phyloP scores from a whole-genome alignment of 2,888 invertebrate species.

The Mesoligia furuncula region DNA sequence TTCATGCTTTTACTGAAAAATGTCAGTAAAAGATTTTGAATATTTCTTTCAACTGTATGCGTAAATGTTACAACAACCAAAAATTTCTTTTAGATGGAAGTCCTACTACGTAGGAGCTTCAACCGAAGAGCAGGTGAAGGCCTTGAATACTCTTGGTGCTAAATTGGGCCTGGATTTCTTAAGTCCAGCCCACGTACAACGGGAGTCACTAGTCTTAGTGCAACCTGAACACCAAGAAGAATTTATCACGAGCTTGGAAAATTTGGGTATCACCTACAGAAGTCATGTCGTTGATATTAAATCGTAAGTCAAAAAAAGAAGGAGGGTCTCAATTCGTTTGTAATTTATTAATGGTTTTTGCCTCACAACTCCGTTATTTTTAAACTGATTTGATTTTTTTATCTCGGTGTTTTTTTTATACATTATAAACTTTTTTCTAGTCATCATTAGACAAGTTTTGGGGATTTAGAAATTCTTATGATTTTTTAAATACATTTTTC shows the following conservation, averaged over 20 bases:
- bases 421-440: too few species aligned
- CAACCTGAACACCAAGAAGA: conserved; percentile 75
- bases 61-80: background rate
- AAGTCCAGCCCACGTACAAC: conserved; percentile 71
- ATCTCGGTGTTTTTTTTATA: too few species aligned
- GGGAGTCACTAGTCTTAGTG: conserved; percentile 84
- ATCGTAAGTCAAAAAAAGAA: conserved; percentile 28
- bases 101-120: conserved; percentile 80
- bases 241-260: conserved; percentile 77
- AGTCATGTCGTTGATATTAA: conserved; percentile 86
- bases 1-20: background rate
- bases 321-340: too few species aligned
- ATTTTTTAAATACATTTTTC: background rate
- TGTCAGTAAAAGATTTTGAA: background rate
- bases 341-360: too few species aligned
- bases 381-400: too few species aligned
- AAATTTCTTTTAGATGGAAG: conserved; percentile 71
- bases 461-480: background rate
- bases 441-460: background rate
- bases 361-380: too few species aligned
- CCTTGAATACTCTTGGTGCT: conserved; percentile 69
- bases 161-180: conserved; percentile 74
- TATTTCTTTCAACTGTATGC: background rate
- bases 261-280: conserved; percentile 77
- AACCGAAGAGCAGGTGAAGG: conserved; percentile 71